Conservation (phyloP, 2,113 vertebrate species). For the Vicugna pacos region DNA sequence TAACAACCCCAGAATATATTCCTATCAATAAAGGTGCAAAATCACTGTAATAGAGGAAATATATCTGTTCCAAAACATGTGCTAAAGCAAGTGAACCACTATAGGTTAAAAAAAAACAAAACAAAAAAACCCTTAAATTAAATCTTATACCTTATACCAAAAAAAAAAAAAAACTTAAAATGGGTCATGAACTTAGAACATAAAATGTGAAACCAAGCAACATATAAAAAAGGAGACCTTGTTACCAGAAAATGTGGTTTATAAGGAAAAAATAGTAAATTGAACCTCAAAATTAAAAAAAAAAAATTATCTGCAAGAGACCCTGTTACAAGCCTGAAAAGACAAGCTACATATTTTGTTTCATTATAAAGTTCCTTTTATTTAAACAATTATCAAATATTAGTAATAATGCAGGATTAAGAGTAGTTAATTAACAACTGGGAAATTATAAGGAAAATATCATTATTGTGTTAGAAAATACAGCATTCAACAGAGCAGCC, state of each 20-base stretch:
- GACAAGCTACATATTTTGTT: background rate
- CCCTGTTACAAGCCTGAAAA: background rate
- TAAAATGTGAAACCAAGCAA: background rate
- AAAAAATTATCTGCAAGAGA: background rate
- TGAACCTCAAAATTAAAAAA: background rate
- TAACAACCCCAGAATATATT: background rate
- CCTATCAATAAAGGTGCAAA: background rate
- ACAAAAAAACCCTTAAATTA: background rate
- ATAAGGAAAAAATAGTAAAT: background rate
- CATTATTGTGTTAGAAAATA: slow-evolving; percentile 6
- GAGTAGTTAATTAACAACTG: slow-evolving; percentile 2
- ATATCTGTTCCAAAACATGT: background rate
- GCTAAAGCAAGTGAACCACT: background rate
- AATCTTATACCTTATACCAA: background rate
- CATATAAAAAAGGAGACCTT: background rate
- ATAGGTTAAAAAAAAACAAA: background rate
- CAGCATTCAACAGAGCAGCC: slow-evolving; percentile 41
- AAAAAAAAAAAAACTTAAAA: too few species aligned
- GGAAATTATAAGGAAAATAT: slow-evolving; percentile 35
- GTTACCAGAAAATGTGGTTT: background rate
- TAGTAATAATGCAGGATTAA: background rate
- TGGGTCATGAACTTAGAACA: background rate
- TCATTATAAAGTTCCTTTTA: too few species aligned
- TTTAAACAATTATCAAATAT: too few species aligned
- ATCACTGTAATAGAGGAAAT: background rate